Percentiles rank a stretch among this genome's conserved stretches.
Conservation (phyloP, 2,113 vertebrate genomes). For the Spea bombifrons region DNA sequence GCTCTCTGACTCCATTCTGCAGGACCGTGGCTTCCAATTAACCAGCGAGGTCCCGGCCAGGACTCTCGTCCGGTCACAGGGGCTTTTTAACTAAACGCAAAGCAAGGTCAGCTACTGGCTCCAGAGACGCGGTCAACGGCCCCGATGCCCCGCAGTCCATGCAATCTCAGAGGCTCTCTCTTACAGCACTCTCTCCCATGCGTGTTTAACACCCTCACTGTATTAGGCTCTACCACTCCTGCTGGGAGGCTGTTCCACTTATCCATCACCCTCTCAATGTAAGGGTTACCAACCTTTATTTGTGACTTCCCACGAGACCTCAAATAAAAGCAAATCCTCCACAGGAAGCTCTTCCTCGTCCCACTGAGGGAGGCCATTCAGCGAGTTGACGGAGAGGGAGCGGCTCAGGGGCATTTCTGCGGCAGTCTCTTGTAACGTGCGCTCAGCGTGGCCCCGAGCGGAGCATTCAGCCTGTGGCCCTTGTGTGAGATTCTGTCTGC, state of each 20-base stretch:
- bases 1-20: no score
- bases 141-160: no score
- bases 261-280: neutral
- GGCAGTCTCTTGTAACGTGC: no score
- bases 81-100: no score
- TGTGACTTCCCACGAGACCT: slow-evolving; percentile 92
- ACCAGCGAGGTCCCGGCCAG: no score
- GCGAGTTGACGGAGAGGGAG: slow-evolving; percentile 86
- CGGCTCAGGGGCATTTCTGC: slow-evolving; percentile 79
- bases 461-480: neutral
- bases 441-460: no score
- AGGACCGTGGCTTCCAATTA: no score
- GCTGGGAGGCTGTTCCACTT: neutral
- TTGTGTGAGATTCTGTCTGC: neutral
- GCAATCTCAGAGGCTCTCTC: no score
- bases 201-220: neutral
- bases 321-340: slow-evolving; percentile 87
- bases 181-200: no score
- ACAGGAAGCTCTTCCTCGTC: slow-evolving; percentile 81
- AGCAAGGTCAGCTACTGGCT: no score
- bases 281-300: slow-evolving; percentile 83
- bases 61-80: no score
- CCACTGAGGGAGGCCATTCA: slow-evolving; percentile 82
- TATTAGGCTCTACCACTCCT: neutral
- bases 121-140: no score